These are phyloP conservation scores for Neodiprion fabricii DNA, from an alignment of 1,140 invertebrate genomes.

Conservation along the genomic window DNA sequence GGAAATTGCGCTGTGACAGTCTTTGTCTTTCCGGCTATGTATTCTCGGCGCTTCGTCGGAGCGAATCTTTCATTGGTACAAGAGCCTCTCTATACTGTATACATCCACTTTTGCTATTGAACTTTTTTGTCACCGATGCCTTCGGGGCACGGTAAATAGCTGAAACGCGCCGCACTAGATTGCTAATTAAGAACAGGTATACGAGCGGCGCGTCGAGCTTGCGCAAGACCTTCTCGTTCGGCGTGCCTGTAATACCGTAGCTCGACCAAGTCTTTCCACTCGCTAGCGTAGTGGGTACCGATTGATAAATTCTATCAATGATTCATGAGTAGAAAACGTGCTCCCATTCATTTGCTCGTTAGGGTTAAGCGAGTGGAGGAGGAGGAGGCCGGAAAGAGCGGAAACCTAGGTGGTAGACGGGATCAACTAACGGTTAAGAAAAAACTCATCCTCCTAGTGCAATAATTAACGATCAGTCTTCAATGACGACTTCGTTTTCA, in stretches of 20 bases:
- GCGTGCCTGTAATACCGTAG: too few species aligned
- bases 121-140: not conserved
- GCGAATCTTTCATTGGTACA: not conserved
- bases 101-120: not conserved
- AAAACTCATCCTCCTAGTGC: too few species aligned
- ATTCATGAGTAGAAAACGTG: constrained; percentile 36
- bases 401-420: not conserved
- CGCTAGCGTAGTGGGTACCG: not conserved
- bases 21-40: not conserved
- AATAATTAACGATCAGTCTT: too few species aligned
- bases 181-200: not conserved
- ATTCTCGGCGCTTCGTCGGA: not conserved
- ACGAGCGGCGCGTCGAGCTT: not conserved
- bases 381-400: not conserved
- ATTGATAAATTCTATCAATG: constrained; percentile 29
- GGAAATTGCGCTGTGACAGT: not conserved
- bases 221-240: not conserved
- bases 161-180: not conserved
- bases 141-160: not conserved
- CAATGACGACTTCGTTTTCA: not conserved
- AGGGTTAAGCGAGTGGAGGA: constrained; percentile 11
- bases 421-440: too few species aligned
- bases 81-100: not conserved
- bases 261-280: not conserved
- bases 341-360: constrained; percentile 28